phyloP scores from a whole-genome alignment of 1,140 invertebrate genomes.

The Camponotus pennsylvanicus region DNA sequence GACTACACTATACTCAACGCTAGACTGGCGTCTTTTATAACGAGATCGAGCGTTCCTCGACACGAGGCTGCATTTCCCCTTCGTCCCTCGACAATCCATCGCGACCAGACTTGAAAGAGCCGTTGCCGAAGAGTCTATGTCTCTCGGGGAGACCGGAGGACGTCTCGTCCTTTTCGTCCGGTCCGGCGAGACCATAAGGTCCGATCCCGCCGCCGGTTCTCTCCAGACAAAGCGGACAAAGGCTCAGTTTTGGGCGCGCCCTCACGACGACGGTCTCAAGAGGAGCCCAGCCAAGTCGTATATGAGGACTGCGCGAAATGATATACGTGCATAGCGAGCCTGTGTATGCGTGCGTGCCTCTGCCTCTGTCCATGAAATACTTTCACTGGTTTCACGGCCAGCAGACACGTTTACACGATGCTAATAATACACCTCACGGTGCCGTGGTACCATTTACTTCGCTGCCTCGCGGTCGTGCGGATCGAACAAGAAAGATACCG shows the following conservation, averaged over 20 bases:
- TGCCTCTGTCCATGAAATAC: slow-evolving; percentile 77
- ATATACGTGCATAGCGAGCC: slow-evolving; percentile 55
- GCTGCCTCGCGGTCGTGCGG: slow-evolving; percentile 44
- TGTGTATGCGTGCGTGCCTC: slow-evolving; percentile 68
- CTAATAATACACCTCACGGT: slow-evolving; percentile 79
- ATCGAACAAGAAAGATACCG: slow-evolving; percentile 35
- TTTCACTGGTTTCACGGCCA: slow-evolving; percentile 86
- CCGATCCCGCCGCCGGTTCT: slow-evolving; percentile 42
- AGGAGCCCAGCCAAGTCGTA: slow-evolving; percentile 55
- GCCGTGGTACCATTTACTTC: slow-evolving; percentile 67
- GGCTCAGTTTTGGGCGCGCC: slow-evolving; percentile 74
- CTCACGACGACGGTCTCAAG: slow-evolving; percentile 52
- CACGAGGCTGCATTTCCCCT: neutral
- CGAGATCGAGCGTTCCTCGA: neutral
- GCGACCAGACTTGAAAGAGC: neutral
- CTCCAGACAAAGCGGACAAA: slow-evolving; percentile 78
- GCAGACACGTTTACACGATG: slow-evolving; percentile 82
- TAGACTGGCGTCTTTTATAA: slow-evolving; percentile 18
- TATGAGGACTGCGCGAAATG: slow-evolving; percentile 35
- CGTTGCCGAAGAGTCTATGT: neutral
- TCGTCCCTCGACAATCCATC: neutral
- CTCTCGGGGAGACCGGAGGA: neutral
- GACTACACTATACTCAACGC: neutral
- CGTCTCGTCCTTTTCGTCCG: neutral
- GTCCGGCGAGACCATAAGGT: slow-evolving; percentile 52